Evolutionary conservation across 1,140 invertebrate species (phyloP), one percentile per base, ranked within the genome.

Genomic region (Chironomus tepperi): DNA sequence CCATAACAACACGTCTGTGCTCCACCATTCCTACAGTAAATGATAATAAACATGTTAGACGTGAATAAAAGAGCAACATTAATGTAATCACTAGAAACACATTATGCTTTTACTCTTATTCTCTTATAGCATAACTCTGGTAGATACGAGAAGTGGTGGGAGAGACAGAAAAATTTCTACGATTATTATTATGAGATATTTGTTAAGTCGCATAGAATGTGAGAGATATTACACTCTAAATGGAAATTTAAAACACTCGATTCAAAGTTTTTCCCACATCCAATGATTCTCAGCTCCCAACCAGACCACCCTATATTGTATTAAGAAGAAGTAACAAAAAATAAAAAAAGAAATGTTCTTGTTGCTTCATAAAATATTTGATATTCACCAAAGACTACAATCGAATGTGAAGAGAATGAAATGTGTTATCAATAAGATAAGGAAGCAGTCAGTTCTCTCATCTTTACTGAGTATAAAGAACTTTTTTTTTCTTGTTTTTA

Each of bases 11-110:
- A 70, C 65, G 65, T 70, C 19, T 70, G 65, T 70, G 65, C n/a
- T 70, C 19, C 65, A 19, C 65, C 65, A 18, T 70, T 70, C 19
- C 7, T 9, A 16, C 16, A 8, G 65, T 19, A 21, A 19, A 19
- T 70, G 65, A 70, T 70, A 70, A 70, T 70, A 70, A 70, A 70
- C 65, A 70, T 70, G 65, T 70, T 70, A 70, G 65, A 70, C 65
- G 65, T 70, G 65, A 70, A 70, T 70, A 70, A 70, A 57, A 70
- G 18, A 70, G 16, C 9, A 18, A 70, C 16, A 70, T 70, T 70
- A 70, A 70, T 70, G 65, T 70, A 70, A 70, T 70, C 65, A 70
- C 65, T 70, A 9, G 65, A 70, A 70, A 70, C 65, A 70, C 65
- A 70, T 70, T 70, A 8, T 67, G n/a, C 43, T 47, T 47, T 47